phyloP scores from a whole-genome alignment of 2,113 vertebrate species.

The Vanacampus margaritifer region DNA sequence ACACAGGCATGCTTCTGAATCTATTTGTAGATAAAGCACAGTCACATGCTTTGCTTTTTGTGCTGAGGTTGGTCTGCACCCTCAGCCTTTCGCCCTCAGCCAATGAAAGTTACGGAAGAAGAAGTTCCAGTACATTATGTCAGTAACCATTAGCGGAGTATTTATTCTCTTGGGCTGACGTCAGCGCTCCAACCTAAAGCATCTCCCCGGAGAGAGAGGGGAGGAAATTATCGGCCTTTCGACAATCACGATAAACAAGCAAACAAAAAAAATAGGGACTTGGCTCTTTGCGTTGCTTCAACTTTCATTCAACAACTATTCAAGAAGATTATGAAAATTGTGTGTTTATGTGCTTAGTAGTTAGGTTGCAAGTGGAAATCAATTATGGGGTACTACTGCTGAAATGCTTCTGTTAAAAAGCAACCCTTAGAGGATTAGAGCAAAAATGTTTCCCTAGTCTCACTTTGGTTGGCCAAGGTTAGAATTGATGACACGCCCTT shows the following conservation, averaged over 20 bases:
- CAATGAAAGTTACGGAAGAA: slow-evolving; percentile 13
- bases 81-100: slow-evolving; percentile 5
- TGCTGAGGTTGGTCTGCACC: slow-evolving; percentile 13
- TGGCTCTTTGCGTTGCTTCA: slow-evolving; percentile 2
- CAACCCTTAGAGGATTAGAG: not conserved
- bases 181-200: slow-evolving; percentile 24
- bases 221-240: slow-evolving; percentile 20
- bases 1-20: slow-evolving; percentile 5
- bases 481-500: slow-evolving; percentile 23
- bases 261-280: slow-evolving; percentile 4
- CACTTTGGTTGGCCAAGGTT: slow-evolving; percentile 1
- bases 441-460: not conserved
- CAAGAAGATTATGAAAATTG: not conserved
- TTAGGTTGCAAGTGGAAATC: not conserved
- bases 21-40: slow-evolving; percentile 23
- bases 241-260: slow-evolving; percentile 17
- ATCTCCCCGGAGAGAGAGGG: not conserved
- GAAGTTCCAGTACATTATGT: slow-evolving; percentile 33
- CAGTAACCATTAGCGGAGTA: slow-evolving; percentile 32
- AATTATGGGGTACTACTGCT: not conserved
- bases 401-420: not conserved
- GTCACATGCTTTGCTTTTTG: slow-evolving; percentile 19
- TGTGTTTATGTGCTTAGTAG: not conserved
- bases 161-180: slow-evolving; percentile 24
- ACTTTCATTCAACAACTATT: not conserved